Percentiles rank a stretch among this genome's conserved stretches.
Conservation (phyloP, 2,113 vertebrate species). For the Cyphomyrus discorhynchus region DNA sequence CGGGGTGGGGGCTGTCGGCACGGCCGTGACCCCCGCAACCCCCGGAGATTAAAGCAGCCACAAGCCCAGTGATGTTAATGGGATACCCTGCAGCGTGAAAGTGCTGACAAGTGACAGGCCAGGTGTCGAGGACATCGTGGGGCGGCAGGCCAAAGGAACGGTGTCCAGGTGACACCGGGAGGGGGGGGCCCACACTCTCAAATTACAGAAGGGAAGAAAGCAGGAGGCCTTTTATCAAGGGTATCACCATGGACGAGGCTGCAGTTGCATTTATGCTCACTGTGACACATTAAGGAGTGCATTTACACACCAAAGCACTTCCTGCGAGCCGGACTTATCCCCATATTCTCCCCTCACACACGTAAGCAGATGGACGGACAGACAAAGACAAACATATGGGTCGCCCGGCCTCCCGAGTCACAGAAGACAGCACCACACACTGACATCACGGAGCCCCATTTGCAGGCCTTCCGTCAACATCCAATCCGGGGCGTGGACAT, state of each 20-base stretch:
- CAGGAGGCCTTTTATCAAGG: neutral
- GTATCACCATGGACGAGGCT: neutral
- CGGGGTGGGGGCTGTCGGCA: neutral
- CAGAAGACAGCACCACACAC: neutral
- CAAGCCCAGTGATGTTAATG: constrained; percentile 20
- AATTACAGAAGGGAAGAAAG: neutral
- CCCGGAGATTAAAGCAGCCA: constrained; percentile 6
- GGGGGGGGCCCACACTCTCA: neutral
- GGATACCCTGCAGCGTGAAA: constrained; percentile 13
- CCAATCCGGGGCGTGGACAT: neutral
- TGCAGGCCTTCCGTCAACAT: neutral
- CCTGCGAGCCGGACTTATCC: neutral
- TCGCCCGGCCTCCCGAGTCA: neutral
- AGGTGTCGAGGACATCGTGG: neutral
- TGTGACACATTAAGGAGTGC: neutral
- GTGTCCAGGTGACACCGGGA: neutral
- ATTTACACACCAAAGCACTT: neutral
- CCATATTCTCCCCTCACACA: neutral
- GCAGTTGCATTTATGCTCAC: neutral
- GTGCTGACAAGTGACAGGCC: constrained; percentile 17
- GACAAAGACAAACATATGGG: neutral
- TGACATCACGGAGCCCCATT: neutral
- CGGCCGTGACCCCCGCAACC: neutral
- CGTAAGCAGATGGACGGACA: neutral
- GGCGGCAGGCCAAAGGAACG: neutral